Evolutionary conservation across 2,113 vertebrate genomes (phyloP).

Genomic region (Aegypius monachus): DNA sequence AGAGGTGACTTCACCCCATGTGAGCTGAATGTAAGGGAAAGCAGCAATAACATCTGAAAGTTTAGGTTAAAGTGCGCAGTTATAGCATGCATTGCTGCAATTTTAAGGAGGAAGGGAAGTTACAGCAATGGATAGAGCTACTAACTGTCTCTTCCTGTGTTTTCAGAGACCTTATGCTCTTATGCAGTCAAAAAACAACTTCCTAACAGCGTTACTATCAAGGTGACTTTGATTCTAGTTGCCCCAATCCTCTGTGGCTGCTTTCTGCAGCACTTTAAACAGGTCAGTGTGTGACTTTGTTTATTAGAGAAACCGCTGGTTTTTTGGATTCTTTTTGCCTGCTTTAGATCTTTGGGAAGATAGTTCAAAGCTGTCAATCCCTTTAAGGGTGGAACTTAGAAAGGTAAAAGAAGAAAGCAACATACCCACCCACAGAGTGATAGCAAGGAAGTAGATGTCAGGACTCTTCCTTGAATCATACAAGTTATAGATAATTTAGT

Average conservation of each 20-base stretch:
- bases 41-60: not conserved
- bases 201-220: not conserved
- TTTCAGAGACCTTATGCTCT: not conserved
- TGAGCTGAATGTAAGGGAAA: not conserved
- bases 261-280: not conserved
- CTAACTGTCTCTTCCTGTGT: not conserved
- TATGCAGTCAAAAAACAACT: not conserved
- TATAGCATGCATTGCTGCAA: not conserved
- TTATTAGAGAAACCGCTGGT: not conserved
- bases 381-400: conserved; percentile 6
- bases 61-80: not conserved
- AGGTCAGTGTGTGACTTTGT: not conserved
- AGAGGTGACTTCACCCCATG: not conserved
- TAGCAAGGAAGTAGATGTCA: conserved; percentile 25
- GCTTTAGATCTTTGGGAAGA: conserved; percentile 26
- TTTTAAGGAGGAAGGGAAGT: not conserved
- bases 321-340: not conserved
- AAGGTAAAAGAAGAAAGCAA: conserved; percentile 5
- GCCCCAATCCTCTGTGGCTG: not conserved
- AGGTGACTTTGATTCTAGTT: conserved; percentile 42
- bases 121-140: not conserved
- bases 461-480: not conserved
- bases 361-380: conserved; percentile 37
- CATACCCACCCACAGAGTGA: not conserved
- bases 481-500: conserved; percentile 24